Conservation (phyloP, 2,888 invertebrate species). For the Arenicola marina region DNA sequence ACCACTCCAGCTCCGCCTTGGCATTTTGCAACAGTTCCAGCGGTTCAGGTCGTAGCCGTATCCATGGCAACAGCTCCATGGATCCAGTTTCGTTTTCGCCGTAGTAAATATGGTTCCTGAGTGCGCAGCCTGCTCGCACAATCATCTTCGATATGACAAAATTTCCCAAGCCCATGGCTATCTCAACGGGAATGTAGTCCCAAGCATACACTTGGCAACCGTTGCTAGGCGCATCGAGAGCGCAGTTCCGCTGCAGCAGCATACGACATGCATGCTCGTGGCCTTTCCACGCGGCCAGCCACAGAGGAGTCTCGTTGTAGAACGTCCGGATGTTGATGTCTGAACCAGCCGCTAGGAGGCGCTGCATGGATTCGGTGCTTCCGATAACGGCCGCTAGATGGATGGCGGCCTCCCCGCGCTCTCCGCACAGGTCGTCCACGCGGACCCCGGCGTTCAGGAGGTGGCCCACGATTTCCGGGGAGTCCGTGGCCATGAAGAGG, state of each 20-base stretch:
- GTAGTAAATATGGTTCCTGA: slow-evolving; percentile 16
- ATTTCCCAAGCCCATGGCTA: slow-evolving; percentile 18
- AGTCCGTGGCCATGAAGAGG: slow-evolving; percentile 28
- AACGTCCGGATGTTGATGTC: slow-evolving; percentile 22
- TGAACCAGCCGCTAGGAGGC: slow-evolving; percentile 16
- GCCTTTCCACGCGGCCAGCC: slow-evolving; percentile 29
- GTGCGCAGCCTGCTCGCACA: slow-evolving; percentile 19
- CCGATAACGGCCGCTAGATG: slow-evolving; percentile 29
- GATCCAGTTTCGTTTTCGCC: neutral
- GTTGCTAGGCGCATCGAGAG: slow-evolving; percentile 22
- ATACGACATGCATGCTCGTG: slow-evolving; percentile 15
- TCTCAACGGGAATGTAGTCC: slow-evolving; percentile 27
- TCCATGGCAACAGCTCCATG: slow-evolving; percentile 6
- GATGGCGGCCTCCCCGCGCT: slow-evolving; percentile 25
- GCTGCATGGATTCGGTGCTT: neutral
- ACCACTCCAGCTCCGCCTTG: slow-evolving; percentile 7
- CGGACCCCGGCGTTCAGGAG: slow-evolving; percentile 16
- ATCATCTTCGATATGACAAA: slow-evolving; percentile 18
- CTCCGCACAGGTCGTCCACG: slow-evolving; percentile 26
- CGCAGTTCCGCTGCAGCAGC: slow-evolving; percentile 21
- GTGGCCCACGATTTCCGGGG: slow-evolving; percentile 15
- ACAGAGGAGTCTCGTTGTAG: slow-evolving; percentile 25
- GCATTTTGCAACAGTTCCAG: slow-evolving; percentile 3
- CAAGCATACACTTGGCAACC: slow-evolving; percentile 26
- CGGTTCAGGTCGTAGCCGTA: slow-evolving; percentile 17